Conservation (phyloP, 2,888 invertebrate genomes). For the Luperina nickerlii region DNA sequence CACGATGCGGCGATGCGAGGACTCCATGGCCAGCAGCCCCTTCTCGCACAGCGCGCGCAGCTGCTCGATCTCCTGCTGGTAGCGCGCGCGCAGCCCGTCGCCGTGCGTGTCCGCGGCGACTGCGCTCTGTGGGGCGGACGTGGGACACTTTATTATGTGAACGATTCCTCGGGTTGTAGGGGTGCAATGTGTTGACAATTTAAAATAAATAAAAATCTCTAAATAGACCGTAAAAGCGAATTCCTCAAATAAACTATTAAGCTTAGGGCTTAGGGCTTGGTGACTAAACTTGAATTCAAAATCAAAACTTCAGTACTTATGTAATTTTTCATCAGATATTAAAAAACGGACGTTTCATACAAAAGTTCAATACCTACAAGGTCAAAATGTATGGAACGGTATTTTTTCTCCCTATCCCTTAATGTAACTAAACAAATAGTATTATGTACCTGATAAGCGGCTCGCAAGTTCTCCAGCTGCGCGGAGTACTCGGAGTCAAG, state of each 20-base stretch:
- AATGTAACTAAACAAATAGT: background rate
- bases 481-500: conserved; percentile 95
- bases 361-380: background rate
- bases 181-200: background rate
- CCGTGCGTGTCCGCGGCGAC: conserved; percentile 91
- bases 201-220: background rate
- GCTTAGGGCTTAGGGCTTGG: background rate
- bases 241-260: background rate
- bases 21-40: conserved; percentile 97
- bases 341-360: background rate
- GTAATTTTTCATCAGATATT: background rate
- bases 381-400: background rate
- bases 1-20: conserved; percentile 95
- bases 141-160: background rate
- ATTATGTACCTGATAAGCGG: conserved; percentile 91
- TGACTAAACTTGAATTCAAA: background rate
- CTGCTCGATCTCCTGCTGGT: conserved; percentile 96
- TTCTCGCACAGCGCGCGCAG: conserved; percentile 96
- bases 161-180: background rate
- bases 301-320: background rate
- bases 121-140: conserved; percentile 82
- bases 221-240: background rate
- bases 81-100: conserved; percentile 93
- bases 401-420: background rate
- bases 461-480: conserved; percentile 94